These are phyloP conservation scores for Tuta absoluta DNA, from an alignment of 2,888 invertebrate species.

Conservation along the genomic window DNA sequence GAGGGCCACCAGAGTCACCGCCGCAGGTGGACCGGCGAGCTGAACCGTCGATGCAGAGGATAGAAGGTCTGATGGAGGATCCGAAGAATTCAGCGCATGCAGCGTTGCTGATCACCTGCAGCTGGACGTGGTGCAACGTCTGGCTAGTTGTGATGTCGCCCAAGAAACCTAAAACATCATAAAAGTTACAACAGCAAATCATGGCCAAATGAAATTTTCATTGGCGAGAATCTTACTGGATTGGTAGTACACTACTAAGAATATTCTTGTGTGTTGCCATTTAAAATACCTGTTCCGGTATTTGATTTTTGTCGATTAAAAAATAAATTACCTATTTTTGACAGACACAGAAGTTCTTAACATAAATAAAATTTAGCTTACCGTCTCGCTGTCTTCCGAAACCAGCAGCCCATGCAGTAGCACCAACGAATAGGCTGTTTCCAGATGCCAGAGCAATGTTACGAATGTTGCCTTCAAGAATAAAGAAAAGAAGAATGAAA, in stretches of 20 bases:
- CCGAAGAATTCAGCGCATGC: slow-evolving; percentile 45
- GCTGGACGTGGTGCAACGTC: slow-evolving; percentile 57
- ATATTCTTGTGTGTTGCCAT: no score
- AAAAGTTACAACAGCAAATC: no score
- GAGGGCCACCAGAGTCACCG: slow-evolving; percentile 37
- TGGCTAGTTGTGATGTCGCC: slow-evolving; percentile 36
- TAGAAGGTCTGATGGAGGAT: slow-evolving; percentile 33
- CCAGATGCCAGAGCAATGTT: slow-evolving; percentile 43
- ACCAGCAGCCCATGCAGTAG: slow-evolving; percentile 43
- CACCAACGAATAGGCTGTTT: slow-evolving; percentile 40
- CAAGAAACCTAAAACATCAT: no score
- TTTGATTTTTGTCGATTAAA: no score
- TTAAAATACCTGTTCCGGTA: no score
- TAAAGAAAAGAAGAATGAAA: no score
- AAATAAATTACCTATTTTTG: no score
- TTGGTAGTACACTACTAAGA: no score
- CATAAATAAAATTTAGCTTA: slow-evolving; percentile 31
- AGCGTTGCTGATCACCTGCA: slow-evolving; percentile 49
- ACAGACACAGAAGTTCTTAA: no score
- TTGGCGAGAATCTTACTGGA: no score
- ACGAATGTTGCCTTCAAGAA: slow-evolving; percentile 44
- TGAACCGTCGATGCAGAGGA: slow-evolving; percentile 31
- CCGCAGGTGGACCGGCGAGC: slow-evolving; percentile 30
- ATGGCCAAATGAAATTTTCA: no score
- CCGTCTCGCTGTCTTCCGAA: slow-evolving; percentile 46